phyloP scores from a whole-genome alignment of 2,888 invertebrate species.

The Salticus scenicus region DNA sequence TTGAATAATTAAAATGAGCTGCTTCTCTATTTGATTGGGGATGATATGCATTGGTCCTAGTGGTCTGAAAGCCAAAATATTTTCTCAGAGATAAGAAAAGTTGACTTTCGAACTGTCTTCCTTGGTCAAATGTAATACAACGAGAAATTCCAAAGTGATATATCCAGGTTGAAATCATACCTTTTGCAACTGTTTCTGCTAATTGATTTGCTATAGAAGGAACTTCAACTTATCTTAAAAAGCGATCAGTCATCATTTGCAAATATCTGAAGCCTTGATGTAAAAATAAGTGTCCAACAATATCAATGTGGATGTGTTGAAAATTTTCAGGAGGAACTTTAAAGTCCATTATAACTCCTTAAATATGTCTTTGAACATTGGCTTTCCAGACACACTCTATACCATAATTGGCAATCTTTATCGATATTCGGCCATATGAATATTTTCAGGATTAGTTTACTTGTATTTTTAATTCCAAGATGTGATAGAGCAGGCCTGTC shows the following conservation, averaged over 20 bases:
- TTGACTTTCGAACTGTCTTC: conserved; percentile 69
- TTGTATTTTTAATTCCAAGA: neutral
- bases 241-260: conserved; percentile 29
- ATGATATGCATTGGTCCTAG: conserved; percentile 70
- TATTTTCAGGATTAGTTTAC: conserved; percentile 1
- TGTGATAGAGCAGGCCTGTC: no score
- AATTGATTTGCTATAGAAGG: conserved; percentile 70
- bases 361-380: conserved; percentile 17
- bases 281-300: neutral
- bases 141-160: conserved; percentile 71
- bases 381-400: neutral
- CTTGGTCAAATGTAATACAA: conserved; percentile 72
- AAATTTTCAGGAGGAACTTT: neutral
- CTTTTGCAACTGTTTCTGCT: conserved; percentile 58
- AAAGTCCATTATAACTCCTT: neutral
- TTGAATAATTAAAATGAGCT: no score
- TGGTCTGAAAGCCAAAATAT: conserved; percentile 72
- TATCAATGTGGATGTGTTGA: neutral
- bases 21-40: conserved; percentile 18
- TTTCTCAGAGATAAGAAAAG: conserved; percentile 69
- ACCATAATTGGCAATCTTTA: conserved; percentile 45
- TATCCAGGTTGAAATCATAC: conserved; percentile 71
- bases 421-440: conserved; percentile 35
- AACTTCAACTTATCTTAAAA: conserved; percentile 71
- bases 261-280: conserved; percentile 22